Evolutionary conservation across 2,888 invertebrate genomes (phyloP).

Genomic region (Parnassius glacialis): DNA sequence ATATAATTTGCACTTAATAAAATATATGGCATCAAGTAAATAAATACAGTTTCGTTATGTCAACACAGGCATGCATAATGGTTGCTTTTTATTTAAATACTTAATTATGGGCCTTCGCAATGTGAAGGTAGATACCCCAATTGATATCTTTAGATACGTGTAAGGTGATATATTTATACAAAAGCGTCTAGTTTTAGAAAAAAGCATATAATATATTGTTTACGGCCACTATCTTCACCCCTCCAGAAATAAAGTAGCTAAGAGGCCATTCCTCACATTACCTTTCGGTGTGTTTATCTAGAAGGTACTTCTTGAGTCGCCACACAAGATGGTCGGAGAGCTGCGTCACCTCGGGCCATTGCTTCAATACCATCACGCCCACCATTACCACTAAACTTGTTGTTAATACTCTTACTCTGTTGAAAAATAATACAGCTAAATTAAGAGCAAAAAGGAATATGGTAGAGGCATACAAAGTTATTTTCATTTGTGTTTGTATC

Average conservation of each 20-base stretch:
- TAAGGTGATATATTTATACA: slow-evolving; percentile 8
- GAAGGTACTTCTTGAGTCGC: slow-evolving; percentile 88
- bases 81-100: no score
- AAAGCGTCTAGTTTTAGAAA: slow-evolving; percentile 7
- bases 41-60: no score
- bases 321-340: slow-evolving; percentile 90
- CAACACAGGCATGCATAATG: no score
- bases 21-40: background rate
- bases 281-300: slow-evolving; percentile 83
- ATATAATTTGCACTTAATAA: background rate
- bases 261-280: slow-evolving; percentile 45
- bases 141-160: no score
- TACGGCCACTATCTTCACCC: background rate
- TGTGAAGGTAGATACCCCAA: no score
- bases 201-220: slow-evolving; percentile 3
- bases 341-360: slow-evolving; percentile 94
- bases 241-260: slow-evolving; percentile 4
- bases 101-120: no score
- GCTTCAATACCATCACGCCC: slow-evolving; percentile 91
- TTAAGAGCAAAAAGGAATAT: no score
- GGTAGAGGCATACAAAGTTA: no score
- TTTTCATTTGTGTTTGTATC: no score
- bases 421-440: background rate
- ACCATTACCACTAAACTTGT: slow-evolving; percentile 90
- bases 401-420: slow-evolving; percentile 92